Base-by-base conservation (phyloP, 2,113 vertebrate genomes). In the Diglossa brunneiventris region DNA sequence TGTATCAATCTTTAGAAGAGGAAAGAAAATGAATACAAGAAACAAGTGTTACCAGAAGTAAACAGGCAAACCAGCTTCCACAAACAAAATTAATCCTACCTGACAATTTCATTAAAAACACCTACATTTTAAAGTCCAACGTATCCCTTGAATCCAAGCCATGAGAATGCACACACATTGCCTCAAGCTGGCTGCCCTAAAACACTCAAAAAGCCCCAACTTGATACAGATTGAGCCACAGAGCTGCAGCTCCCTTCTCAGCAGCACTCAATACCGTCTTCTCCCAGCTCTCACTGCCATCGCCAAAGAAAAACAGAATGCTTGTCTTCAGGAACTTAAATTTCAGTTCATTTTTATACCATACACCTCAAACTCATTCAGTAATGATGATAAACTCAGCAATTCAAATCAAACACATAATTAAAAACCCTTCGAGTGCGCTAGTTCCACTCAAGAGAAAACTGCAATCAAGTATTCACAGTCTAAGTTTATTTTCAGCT, bases 351-450 rank as follows among this genome's bases (percentile, higher is more conserved):
- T 17, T 7, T 62, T 56, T 64, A 83, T 49, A 46, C 55, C 23
- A 3, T 41, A 52, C 47, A 86, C 39, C 78, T 90, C 92, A 85
- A 80, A 50, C 33, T 92, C 76, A n/a, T 74, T 61, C 58, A 35
- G 64, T 70, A 83, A 86, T 15, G 50, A 88, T 9, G 55, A 77
- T 66, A 92, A 97, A 95, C 75, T 95, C 94, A 88, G 75, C 86
- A 31, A 66, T 80, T 91, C 70, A 85, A 95, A 89, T 70, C 37
- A 62, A 69, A 46, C 47, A 67, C 27, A 23, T 69, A 88, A 94
- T 75, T 92, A 67, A 83, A 95, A 85, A 44, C 61, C 20, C 64
- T 74, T 89, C 1, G 2, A 88, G 82, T 39, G 49, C 88, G 72
- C 69, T 62, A 59, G 47, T 68, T 87, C 77, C 66, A 92, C 85